phyloP scores from a whole-genome alignment of 1,140 invertebrate genomes.

The Nasonia longicornis region DNA sequence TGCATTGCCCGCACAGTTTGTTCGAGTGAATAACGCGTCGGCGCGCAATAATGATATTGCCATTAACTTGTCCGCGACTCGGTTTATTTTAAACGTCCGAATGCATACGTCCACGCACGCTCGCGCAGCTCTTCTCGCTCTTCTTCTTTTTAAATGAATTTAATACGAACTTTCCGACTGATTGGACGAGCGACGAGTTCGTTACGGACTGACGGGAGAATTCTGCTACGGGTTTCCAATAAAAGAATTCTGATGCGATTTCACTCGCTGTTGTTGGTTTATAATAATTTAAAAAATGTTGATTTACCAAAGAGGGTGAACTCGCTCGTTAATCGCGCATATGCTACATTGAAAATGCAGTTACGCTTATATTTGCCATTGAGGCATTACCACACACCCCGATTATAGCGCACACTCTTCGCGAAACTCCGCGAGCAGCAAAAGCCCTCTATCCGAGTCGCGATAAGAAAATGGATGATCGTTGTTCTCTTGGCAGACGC shows the following conservation, averaged over 20 bases:
- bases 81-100: conserved; percentile 43
- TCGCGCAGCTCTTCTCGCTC: too few relatives aligned
- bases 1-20: conserved; percentile 61
- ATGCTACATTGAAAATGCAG: too few relatives aligned
- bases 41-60: conserved; percentile 62
- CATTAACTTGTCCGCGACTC: conserved; percentile 62
- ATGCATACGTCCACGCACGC: conserved; percentile 12
- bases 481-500: conserved; percentile 3
- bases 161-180: neutral
- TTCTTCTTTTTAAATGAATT: neutral
- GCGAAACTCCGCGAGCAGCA: too few relatives aligned
- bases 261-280: too few relatives aligned
- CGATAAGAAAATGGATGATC: conserved; percentile 16
- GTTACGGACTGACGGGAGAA: neutral
- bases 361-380: too few relatives aligned
- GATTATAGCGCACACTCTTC: too few relatives aligned
- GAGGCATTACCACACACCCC: too few relatives aligned
- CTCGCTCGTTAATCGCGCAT: too few relatives aligned
- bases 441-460: neutral
- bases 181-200: neutral
- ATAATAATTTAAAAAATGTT: too few relatives aligned
- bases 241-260: too few relatives aligned
- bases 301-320: too few relatives aligned
- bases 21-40: conserved; percentile 62
- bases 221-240: too few relatives aligned